A percentile compares a stretch with the other conserved stretches of the same genome.
phyloP scores from a whole-genome alignment of 2,888 invertebrate genomes.

The Pegoplata infirma region DNA sequence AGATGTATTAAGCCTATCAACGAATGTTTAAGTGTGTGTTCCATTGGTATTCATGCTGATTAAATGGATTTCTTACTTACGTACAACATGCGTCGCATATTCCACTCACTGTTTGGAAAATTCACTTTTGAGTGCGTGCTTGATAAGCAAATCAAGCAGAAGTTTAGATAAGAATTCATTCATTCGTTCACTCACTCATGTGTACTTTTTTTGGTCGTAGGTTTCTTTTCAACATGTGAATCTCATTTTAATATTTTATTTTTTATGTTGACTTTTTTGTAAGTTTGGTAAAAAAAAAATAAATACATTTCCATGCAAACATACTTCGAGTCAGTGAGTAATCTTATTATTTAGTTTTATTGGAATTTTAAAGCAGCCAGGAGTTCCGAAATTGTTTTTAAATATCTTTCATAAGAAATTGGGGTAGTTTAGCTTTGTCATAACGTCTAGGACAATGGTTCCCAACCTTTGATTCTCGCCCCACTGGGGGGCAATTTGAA shows the following conservation, averaged over 20 bases:
- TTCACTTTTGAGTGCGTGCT: neutral
- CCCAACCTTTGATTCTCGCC: too few species aligned
- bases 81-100: neutral
- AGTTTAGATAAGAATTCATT: constrained; percentile 11
- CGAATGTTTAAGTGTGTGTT: neutral
- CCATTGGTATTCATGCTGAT: neutral
- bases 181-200: neutral
- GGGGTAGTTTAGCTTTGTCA: too few species aligned
- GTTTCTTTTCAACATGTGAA: neutral
- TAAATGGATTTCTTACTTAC: neutral
- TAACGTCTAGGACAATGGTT: too few species aligned
- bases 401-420: too few species aligned
- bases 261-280: neutral
- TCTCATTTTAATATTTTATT: neutral
- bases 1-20: neutral
- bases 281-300: too few species aligned
- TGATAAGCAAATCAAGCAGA: constrained; percentile 34
- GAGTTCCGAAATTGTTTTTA: too few species aligned
- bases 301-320: too few species aligned
- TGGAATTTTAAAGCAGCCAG: too few species aligned
- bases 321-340: too few species aligned
- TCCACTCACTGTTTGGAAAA: neutral
- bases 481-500: too few species aligned
- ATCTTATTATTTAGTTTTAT: too few species aligned
- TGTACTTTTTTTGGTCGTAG: neutral